Conservation (phyloP, 53 echinoderm and acorn worm species). For the Holothuria scabra region DNA sequence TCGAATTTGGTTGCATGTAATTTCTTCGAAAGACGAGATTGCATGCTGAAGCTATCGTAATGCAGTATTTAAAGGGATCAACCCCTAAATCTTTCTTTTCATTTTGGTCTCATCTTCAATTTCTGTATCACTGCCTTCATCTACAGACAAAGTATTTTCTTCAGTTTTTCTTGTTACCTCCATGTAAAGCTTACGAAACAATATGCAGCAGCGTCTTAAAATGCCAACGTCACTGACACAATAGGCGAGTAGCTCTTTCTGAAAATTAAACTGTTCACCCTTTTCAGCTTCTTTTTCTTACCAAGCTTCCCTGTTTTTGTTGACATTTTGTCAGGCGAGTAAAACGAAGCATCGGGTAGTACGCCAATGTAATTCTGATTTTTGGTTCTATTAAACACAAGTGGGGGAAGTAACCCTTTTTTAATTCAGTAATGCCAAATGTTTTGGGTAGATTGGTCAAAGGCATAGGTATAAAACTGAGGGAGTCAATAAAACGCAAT, state of each 20-base stretch:
- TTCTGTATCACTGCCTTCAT: too few species aligned
- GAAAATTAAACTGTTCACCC: slow-evolving; percentile 38
- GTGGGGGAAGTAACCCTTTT: slow-evolving; percentile 53
- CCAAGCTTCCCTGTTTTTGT: slow-evolving; percentile 32
- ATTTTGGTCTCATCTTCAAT: too few species aligned
- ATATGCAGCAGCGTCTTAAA: slow-evolving; percentile 40
- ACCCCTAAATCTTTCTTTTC: slow-evolving; percentile 41
- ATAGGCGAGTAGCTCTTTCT: slow-evolving; percentile 39
- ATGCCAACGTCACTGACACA: too few species aligned
- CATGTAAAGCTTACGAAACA: slow-evolving; percentile 31
- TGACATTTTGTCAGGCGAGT: slow-evolving; percentile 36
- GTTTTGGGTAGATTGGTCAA: slow-evolving; percentile 44
- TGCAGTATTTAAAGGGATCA: slow-evolving; percentile 59
- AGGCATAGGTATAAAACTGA: slow-evolving; percentile 60
- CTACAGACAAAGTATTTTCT: too few species aligned
- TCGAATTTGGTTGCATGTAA: slow-evolving; percentile 35
- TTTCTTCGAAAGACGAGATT: slow-evolving; percentile 57
- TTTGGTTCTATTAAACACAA: slow-evolving; percentile 30
- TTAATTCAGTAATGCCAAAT: slow-evolving; percentile 48
- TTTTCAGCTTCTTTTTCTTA: slow-evolving; percentile 19
- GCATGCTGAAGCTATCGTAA: slow-evolving; percentile 71
- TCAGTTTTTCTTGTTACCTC: slow-evolving; percentile 9
- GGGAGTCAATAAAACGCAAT: slow-evolving; percentile 45
- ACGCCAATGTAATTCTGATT: slow-evolving; percentile 42
- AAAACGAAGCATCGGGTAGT: slow-evolving; percentile 38